A percentile compares a stretch with the other conserved stretches of the same genome.
Evolutionary conservation across 2,888 invertebrate species (phyloP).

Genomic region (Pomacea canaliculata): DNA sequence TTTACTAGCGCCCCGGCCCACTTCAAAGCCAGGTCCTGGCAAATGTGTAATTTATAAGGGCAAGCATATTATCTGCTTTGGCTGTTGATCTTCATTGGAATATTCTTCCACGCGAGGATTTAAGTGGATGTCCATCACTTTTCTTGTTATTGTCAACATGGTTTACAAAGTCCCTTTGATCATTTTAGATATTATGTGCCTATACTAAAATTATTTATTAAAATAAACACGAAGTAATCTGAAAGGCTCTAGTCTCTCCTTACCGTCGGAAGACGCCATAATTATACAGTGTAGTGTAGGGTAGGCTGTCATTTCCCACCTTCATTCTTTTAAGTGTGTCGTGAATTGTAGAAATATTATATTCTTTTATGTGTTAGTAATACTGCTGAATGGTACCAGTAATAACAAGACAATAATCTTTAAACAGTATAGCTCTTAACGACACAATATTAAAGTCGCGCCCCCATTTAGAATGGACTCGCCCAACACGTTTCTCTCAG

Average conservation of each 20-base stretch:
- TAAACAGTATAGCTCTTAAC: no score
- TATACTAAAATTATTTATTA: conserved; percentile 16
- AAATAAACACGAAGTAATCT: conserved; percentile 40
- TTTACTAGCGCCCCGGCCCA: conserved; percentile 45
- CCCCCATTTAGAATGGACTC: conserved; percentile 39
- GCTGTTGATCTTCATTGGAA: conserved; percentile 6
- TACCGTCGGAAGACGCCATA: conserved; percentile 50
- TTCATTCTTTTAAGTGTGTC: no score
- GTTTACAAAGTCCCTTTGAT: conserved; percentile 19
- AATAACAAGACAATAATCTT: no score
- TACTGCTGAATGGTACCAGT: no score
- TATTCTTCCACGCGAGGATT: no score
- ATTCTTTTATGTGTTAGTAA: neutral
- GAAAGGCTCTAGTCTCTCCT: conserved; percentile 53
- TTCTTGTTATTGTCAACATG: neutral
- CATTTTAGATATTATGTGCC: conserved; percentile 1
- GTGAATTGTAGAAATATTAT: no score
- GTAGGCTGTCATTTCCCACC: neutral
- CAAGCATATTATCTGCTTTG: conserved; percentile 46
- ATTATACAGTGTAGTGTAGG: conserved; percentile 23
- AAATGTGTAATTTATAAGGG: conserved; percentile 58
- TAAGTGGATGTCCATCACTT: neutral
- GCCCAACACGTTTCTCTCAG: conserved; percentile 56
- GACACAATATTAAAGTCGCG: neutral
- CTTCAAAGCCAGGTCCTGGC: conserved; percentile 53